phyloP scores from a whole-genome alignment of 1,140 invertebrate species.

The Marisa cornuarietis region DNA sequence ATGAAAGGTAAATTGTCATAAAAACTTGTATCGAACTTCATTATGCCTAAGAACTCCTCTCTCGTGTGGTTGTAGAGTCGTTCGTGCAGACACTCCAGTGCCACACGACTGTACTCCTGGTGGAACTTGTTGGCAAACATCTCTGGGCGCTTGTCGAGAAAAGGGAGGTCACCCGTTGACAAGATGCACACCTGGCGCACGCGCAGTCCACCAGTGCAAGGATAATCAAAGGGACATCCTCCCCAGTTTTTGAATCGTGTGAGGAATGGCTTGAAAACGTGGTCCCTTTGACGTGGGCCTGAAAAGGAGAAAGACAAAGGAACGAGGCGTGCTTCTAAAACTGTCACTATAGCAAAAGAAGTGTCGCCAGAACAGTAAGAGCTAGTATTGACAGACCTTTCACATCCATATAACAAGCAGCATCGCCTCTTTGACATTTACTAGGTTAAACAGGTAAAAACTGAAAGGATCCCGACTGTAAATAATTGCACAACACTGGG shows the following conservation, averaged over 20 bases:
- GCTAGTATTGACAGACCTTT: no score
- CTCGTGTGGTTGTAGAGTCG: conserved; percentile 41
- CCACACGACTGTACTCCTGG: conserved; percentile 41
- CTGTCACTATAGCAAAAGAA: not conserved
- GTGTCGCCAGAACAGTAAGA: not conserved
- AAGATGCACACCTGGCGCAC: conserved; percentile 18
- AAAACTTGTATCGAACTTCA: not conserved
- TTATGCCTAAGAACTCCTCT: conserved; percentile 31
- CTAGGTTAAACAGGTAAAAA: no score
- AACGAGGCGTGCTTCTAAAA: not conserved
- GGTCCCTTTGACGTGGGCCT: conserved; percentile 34
- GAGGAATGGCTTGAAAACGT: conserved; percentile 24
- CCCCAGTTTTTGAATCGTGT: conserved; percentile 33
- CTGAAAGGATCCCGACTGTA: no score
- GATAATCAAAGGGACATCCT: not conserved
- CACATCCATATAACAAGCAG: no score
- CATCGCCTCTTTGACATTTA: no score
- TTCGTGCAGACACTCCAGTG: conserved; percentile 57
- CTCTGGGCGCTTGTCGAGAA: conserved; percentile 33
- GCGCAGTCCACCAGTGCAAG: conserved; percentile 14
- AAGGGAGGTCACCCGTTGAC: conserved; percentile 32
- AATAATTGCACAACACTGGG: no score
- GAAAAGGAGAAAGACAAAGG: conserved; percentile 9
- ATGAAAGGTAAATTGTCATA: not conserved
- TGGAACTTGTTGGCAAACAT: conserved; percentile 63